Percentiles rank a stretch among this genome's conserved stretches.
Conservation (phyloP, 2,113 vertebrate species). For the Chionomys nivalis region DNA sequence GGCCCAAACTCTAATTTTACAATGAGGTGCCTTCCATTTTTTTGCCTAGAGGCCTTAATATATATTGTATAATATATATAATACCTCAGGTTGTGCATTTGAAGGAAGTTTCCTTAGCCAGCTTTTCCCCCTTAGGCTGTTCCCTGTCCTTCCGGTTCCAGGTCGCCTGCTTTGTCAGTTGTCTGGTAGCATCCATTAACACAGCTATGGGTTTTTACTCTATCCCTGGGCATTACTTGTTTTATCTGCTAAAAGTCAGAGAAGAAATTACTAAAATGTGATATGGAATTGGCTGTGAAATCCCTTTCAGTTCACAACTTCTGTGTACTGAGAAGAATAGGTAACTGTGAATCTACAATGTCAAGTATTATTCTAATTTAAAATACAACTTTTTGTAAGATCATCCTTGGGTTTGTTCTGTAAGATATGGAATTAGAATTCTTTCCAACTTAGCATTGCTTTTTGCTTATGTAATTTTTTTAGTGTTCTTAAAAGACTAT, state of each 20-base stretch:
- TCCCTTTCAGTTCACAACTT: constrained; percentile 11
- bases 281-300: not conserved
- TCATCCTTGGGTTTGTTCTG: not conserved
- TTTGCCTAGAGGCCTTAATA: not conserved
- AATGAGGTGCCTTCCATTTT: not conserved
- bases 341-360: not conserved
- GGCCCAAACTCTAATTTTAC: not conserved
- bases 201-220: not conserved
- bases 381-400: constrained; percentile 8
- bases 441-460: not conserved
- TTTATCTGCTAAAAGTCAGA: not conserved
- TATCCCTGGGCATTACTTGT: not conserved
- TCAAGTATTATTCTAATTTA: not conserved
- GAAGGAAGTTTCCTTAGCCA: not conserved
- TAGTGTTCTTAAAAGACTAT: not conserved
- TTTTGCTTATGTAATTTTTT: not conserved
- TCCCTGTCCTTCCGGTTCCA: not conserved
- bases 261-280: not conserved
- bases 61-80: not conserved
- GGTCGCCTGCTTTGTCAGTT: not conserved
- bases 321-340: not conserved
- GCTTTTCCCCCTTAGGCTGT: not conserved
- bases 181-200: not conserved
- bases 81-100: not conserved
- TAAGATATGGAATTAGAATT: not conserved